Conservation (phyloP, 2,797 vertebrate species). For the Distichodus sexfasciatus region DNA sequence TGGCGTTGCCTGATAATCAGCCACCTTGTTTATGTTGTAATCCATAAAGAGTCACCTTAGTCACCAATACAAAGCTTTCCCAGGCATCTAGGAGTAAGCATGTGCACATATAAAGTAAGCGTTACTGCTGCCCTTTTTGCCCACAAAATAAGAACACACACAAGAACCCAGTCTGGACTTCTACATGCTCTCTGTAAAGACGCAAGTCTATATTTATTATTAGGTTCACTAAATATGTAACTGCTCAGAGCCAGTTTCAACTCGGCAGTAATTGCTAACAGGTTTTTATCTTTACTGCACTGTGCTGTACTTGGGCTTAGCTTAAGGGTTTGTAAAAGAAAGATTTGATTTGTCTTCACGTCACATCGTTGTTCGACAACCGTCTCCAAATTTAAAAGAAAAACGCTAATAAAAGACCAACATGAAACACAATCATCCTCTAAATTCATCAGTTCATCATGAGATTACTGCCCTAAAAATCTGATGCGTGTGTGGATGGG, state of each 20-base stretch:
- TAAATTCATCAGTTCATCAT: no score
- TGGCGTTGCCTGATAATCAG: neutral
- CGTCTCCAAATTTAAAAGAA: no score
- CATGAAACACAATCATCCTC: no score
- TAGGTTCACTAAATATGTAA: neutral
- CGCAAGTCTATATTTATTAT: neutral
- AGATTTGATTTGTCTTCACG: no score
- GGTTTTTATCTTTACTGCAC: no score
- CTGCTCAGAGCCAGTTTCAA: neutral
- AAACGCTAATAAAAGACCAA: no score
- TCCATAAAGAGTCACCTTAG: neutral
- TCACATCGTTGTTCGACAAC: no score
- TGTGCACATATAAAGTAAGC: neutral
- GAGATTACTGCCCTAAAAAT: no score
- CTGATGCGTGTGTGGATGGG: no score
- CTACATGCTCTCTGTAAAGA: neutral
- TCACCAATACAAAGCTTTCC: neutral
- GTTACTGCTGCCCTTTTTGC: neutral
- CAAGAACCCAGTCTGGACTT: neutral
- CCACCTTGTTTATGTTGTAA: neutral
- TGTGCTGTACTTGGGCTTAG: no score
- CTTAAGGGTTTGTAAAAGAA: no score
- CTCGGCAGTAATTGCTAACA: no score
- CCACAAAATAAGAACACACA: neutral
- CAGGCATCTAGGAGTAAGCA: neutral